Conservation (phyloP, 1,140 invertebrate genomes). For the Gryon sp. region DNA sequence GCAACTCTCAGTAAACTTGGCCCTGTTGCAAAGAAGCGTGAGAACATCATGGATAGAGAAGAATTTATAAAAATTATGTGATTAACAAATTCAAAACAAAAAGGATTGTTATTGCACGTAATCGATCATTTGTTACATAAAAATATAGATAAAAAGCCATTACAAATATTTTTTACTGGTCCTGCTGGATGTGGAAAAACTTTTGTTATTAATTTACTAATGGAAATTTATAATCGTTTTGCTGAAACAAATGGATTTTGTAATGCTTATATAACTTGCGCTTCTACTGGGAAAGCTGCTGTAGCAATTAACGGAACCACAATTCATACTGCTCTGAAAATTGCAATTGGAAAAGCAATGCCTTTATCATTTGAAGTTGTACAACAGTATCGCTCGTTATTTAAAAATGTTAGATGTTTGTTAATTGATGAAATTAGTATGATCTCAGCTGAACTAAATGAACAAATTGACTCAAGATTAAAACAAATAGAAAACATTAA, state of each 20-base stretch:
- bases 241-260: not conserved
- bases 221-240: conserved; percentile 64
- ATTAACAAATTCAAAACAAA: not conserved
- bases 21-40: not conserved
- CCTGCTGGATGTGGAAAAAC: conserved; percentile 69
- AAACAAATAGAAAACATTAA: conserved; percentile 53
- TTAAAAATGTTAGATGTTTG: conserved; percentile 58
- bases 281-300: conserved; percentile 73
- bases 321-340: conserved; percentile 65
- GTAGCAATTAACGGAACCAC: conserved; percentile 68
- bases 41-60: not conserved
- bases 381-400: conserved; percentile 38
- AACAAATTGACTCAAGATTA: conserved; percentile 60
- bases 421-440: conserved; percentile 74
- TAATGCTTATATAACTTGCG: conserved; percentile 68
- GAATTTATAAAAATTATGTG: not conserved
- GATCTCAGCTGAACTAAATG: conserved; percentile 54
- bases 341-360: conserved; percentile 24
- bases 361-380: conserved; percentile 50
- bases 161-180: conserved; percentile 68
- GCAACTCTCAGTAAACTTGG: too few species aligned
- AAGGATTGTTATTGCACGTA: not conserved
- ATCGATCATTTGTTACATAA: not conserved
- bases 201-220: conserved; percentile 57
- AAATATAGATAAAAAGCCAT: conserved; percentile 4